phyloP scores from a whole-genome alignment of 2,113 vertebrate genomes.

The Phocoena sinus region DNA sequence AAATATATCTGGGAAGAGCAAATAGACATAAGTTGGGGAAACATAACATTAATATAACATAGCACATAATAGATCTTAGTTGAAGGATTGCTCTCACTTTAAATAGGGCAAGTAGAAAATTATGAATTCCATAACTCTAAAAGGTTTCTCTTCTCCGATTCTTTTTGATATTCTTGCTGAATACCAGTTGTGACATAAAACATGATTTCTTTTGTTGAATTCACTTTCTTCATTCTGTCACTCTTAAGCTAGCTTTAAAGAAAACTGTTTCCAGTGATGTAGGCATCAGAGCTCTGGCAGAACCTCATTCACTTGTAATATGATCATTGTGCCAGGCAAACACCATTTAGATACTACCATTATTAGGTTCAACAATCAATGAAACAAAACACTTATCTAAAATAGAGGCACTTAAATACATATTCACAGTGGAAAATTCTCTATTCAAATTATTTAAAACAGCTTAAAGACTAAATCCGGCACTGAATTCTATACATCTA shows the following conservation, averaged over 20 bases:
- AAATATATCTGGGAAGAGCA: constrained; percentile 8
- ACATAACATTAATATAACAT: background rate
- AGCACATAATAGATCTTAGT: background rate
- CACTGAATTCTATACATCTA: background rate
- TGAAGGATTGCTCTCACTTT: background rate
- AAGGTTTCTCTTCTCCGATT: background rate
- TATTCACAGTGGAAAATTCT: constrained; percentile 45
- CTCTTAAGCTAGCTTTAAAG: background rate
- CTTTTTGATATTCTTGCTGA: background rate
- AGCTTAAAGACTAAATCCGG: background rate
- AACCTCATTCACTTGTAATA: background rate
- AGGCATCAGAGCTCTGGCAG: background rate
- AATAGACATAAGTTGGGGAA: background rate
- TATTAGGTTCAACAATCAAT: constrained; percentile 40
- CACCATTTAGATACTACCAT: background rate
- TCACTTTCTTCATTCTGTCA: background rate
- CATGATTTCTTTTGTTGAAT: background rate
- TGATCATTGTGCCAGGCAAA: background rate
- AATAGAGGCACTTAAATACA: constrained; percentile 16
- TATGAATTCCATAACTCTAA: background rate
- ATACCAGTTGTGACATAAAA: background rate
- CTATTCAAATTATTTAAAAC: constrained; percentile 37
- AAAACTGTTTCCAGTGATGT: background rate
- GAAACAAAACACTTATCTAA: constrained; percentile 43
- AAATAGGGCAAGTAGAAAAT: background rate